A percentile compares a stretch with the other conserved stretches of the same genome.
Evolutionary conservation across 2,888 invertebrate genomes (phyloP).

Genomic region (Thysanoteuthis rhombus): DNA sequence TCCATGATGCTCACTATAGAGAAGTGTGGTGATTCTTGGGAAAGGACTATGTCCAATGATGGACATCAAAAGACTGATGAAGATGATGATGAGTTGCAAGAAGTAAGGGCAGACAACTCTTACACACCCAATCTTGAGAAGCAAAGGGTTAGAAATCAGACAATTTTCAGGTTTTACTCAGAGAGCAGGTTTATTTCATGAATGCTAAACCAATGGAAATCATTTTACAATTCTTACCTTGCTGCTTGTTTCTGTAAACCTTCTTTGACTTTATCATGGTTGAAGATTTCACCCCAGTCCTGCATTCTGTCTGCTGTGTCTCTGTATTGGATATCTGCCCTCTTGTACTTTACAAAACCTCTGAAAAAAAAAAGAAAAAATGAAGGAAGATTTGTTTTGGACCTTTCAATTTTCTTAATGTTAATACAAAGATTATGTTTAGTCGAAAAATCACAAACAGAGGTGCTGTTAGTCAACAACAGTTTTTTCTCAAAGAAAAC

Average conservation of each 20-base stretch:
- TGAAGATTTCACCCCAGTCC: conserved; percentile 98
- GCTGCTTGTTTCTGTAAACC: conserved; percentile 74
- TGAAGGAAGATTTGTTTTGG: background rate
- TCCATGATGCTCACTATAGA: too few relatives aligned
- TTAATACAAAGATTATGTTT: too few relatives aligned
- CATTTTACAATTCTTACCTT: conserved; percentile 40
- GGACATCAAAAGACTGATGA: too few relatives aligned
- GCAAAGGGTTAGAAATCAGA: background rate
- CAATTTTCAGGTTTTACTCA: background rate
- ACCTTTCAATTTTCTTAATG: background rate
- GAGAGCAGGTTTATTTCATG: background rate
- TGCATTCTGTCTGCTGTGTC: conserved; percentile 84
- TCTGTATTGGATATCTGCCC: conserved; percentile 88
- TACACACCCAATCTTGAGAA: background rate
- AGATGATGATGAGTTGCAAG: background rate
- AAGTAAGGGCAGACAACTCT: background rate
- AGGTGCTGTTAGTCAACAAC: too few relatives aligned
- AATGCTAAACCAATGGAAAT: background rate
- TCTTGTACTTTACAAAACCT: conserved; percentile 95
- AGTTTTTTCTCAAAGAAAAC: too few relatives aligned
- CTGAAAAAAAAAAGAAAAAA: conserved; percentile 68
- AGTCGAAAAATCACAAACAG: too few relatives aligned
- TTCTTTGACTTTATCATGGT: conserved; percentile 81
- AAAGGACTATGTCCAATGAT: too few relatives aligned
- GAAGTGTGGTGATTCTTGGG: too few relatives aligned